Base-by-base conservation (phyloP, 2,113 vertebrate genomes). In the Oryzias javanicus region DNA sequence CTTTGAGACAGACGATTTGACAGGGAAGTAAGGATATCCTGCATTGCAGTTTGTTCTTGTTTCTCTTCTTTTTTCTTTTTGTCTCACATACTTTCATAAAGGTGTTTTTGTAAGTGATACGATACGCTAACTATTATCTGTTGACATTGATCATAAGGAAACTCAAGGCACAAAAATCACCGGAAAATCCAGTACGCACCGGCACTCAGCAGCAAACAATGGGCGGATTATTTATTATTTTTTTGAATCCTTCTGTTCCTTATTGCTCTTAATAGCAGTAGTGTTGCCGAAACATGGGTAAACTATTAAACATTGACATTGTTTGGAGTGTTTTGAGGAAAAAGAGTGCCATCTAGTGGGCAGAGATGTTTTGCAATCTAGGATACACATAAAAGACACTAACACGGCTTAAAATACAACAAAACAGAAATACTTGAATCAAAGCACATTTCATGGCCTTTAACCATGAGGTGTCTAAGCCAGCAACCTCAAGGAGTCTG, bases 381-480 rank as follows among this genome's bases (percentile, higher is more conserved):
- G 3, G 6, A 24, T 8, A 1, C 14, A 1, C 3, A 29, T 29
- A 16, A 52, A 29, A 51, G 1, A 16, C 47, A n/a, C 22, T 7
- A 51, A 51, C 16, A 16, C 0, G 15, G 27, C 17, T 1, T 16
- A 27, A 25, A 16, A 7, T 24, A 48, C 12, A 2, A 6, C 19
- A 10, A 48, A 35, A 35, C 35, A 35, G 35, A 35, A 12, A 35
- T 8, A 8, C 8, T 35, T 69, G 47, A 60, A 48, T 66, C 64
- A 64, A 74, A 67, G 52, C 72, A 41, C 61, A 74, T 79, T 85
- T 79, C 64, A 66, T 72, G 80, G 64, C 35, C 78, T 8, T 67
- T 48, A 19, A 58, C 74, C 80, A 72, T 77, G 49, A 5, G 42
- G 40, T 15, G 18, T 27, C 0, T 2, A 25, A 46, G 79, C 77